These are phyloP conservation scores for Aethes cnicana DNA, from an alignment of 2,888 invertebrate species.

Conservation along the genomic window DNA sequence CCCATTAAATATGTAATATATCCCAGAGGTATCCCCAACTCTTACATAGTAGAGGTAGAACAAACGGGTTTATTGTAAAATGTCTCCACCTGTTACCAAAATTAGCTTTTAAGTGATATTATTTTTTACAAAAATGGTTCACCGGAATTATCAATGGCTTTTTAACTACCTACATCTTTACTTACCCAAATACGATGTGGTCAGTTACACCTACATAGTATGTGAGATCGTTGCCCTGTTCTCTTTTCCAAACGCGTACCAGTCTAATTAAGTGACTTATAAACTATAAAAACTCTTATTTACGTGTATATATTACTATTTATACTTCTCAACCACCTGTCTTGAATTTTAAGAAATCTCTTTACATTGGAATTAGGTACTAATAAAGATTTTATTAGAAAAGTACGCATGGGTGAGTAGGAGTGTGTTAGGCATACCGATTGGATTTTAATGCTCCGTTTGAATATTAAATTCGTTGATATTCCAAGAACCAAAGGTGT, in stretches of 20 bases:
- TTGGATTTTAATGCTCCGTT: constrained; percentile 56
- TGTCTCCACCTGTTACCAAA: too few relatives aligned
- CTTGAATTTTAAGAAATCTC: constrained; percentile 60
- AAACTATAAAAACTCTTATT: constrained; percentile 60
- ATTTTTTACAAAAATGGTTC: not conserved
- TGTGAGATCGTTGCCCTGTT: constrained; percentile 38
- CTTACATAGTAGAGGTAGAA: too few relatives aligned
- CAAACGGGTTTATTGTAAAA: too few relatives aligned
- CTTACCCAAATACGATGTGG: constrained; percentile 7
- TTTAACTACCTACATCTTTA: constrained; percentile 8
- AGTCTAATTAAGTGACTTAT: constrained; percentile 62
- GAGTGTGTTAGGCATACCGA: constrained; percentile 60
- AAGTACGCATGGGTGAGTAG: constrained; percentile 53
- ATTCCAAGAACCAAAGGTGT: constrained; percentile 56
- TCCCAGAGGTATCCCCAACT: too few relatives aligned
- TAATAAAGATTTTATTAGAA: constrained; percentile 68
- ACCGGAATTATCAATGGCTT: not conserved
- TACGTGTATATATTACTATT: constrained; percentile 56
- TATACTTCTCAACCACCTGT: constrained; percentile 55
- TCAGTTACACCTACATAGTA: constrained; percentile 33
- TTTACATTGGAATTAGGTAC: constrained; percentile 50
- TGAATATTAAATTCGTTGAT: constrained; percentile 64
- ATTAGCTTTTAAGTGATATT: not conserved
- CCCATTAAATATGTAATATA: too few relatives aligned
- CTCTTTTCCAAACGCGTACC: constrained; percentile 48